These are phyloP conservation scores for Nephrocerus scutellatus DNA, from an alignment of 2,888 invertebrate species.

Conservation along the genomic window DNA sequence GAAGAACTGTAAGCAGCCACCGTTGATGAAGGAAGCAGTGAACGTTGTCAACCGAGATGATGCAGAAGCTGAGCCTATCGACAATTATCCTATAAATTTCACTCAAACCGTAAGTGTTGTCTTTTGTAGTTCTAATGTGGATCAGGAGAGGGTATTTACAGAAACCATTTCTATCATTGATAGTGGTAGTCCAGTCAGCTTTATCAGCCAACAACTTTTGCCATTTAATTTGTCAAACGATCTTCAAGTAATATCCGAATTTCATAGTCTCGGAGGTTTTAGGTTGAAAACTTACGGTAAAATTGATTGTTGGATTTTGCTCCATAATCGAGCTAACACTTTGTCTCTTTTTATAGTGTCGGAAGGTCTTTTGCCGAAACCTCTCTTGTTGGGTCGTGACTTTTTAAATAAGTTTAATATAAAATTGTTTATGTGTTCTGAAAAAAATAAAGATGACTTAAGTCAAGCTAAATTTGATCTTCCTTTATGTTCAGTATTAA, in stretches of 20 bases:
- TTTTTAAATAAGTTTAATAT: no score
- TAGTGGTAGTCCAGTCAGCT: constrained; percentile 7
- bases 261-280: constrained; percentile 1
- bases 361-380: no score
- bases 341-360: no score
- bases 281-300: constrained; percentile 4
- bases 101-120: constrained; percentile 2
- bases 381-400: no score
- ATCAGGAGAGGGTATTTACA: neutral
- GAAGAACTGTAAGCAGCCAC: neutral
- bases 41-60: no score
- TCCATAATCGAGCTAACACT: constrained; percentile 2
- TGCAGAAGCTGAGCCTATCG: neutral
- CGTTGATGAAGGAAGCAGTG: neutral
- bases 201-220: constrained; percentile 5
- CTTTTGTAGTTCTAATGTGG: neutral
- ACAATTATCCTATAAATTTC: neutral
- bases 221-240: neutral
- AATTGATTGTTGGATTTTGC: constrained; percentile 6
- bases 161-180: constrained; percentile 2
- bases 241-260: neutral
- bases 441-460: no score
- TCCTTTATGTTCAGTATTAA: no score
- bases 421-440: no score
- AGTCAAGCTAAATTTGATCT: no score